Evolutionary conservation across 2,888 invertebrate species (phyloP).

Genomic region (Cosmia trapezina): DNA sequence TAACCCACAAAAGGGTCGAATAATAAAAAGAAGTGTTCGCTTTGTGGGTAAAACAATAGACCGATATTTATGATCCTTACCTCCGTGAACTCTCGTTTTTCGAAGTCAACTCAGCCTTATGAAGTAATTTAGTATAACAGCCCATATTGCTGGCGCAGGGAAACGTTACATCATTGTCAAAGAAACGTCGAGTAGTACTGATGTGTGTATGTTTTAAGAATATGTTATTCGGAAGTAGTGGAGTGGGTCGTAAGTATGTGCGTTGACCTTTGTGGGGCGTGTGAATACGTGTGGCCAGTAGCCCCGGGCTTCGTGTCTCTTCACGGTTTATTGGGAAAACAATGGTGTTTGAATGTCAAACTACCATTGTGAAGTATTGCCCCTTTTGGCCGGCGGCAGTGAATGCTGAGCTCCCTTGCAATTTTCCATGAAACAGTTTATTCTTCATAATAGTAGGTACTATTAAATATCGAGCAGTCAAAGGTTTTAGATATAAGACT

Average conservation of each 20-base stretch:
- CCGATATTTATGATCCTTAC: conserved; percentile 72
- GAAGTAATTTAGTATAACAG: conserved; percentile 60
- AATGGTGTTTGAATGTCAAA: conserved; percentile 61
- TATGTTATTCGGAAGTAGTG: conserved; percentile 54
- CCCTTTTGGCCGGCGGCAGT: conserved; percentile 16
- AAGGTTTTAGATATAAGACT: background rate
- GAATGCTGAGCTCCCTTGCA: conserved; percentile 17
- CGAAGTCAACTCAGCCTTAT: conserved; percentile 64
- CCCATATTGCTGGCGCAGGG: conserved; percentile 50
- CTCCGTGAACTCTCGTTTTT: conserved; percentile 61
- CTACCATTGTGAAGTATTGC: conserved; percentile 40
- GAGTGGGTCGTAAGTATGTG: conserved; percentile 39
- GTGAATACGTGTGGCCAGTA: conserved; percentile 45
- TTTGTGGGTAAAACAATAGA: conserved; percentile 73
- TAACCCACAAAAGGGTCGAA: conserved; percentile 75
- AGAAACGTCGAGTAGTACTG: conserved; percentile 51
- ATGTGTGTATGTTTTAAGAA: conserved; percentile 61
- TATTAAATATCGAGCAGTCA: background rate
- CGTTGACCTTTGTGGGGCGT: conserved; percentile 57
- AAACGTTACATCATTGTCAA: conserved; percentile 61
- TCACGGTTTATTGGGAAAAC: conserved; percentile 53
- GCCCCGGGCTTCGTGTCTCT: conserved; percentile 50
- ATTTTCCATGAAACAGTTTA: background rate
- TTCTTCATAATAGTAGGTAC: background rate
- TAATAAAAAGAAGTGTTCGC: conserved; percentile 76